A percentile compares a stretch with the other conserved stretches of the same genome.
Evolutionary conservation across 2,797 vertebrate species (phyloP).

Genomic region (Lacerta viridis): DNA sequence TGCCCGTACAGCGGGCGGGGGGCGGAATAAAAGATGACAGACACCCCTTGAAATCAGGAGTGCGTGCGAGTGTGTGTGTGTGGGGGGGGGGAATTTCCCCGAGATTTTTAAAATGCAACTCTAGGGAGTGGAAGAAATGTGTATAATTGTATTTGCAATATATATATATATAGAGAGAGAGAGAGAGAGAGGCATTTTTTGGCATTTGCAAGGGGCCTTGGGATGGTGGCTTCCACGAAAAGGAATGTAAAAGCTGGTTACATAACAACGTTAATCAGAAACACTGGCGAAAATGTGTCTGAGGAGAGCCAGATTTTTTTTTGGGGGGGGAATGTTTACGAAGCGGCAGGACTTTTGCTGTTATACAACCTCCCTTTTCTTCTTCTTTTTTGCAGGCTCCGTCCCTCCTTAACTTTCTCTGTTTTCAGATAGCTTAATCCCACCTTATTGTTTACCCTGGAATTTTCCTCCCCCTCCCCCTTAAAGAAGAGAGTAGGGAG

Average conservation of each 20-base stretch:
- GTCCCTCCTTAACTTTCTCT: not conserved
- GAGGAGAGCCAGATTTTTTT: slow-evolving; percentile 3
- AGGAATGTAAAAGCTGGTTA: slow-evolving; percentile 94
- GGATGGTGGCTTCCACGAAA: slow-evolving; percentile 86
- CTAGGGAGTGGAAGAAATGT: too few species aligned
- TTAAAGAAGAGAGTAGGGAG: not conserved
- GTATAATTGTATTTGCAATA: too few species aligned
- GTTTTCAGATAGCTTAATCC: slow-evolving; percentile 67
- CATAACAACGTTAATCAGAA: slow-evolving; percentile 98
- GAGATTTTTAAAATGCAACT: not conserved
- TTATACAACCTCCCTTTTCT: slow-evolving; percentile 56
- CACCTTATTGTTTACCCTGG: slow-evolving; percentile 60
- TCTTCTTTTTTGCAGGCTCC: not conserved
- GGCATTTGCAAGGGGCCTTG: slow-evolving; percentile 76
- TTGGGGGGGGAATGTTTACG: slow-evolving; percentile 37
- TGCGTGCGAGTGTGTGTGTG: slow-evolving; percentile 46
- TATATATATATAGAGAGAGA: not conserved
- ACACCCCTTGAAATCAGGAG: slow-evolving; percentile 71
- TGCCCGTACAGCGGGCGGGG: slow-evolving; percentile 82
- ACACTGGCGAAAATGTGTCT: slow-evolving; percentile 83
- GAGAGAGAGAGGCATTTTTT: not conserved
- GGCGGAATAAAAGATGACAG: slow-evolving; percentile 77
- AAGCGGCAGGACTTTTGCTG: slow-evolving; percentile 63
- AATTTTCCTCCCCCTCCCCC: not conserved
- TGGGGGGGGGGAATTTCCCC: slow-evolving; percentile 2